Percentiles rank a stretch among this genome's conserved stretches.
These are phyloP conservation scores for Meganola albula DNA, from an alignment of 2,888 invertebrate species.

Conservation along the genomic window DNA sequence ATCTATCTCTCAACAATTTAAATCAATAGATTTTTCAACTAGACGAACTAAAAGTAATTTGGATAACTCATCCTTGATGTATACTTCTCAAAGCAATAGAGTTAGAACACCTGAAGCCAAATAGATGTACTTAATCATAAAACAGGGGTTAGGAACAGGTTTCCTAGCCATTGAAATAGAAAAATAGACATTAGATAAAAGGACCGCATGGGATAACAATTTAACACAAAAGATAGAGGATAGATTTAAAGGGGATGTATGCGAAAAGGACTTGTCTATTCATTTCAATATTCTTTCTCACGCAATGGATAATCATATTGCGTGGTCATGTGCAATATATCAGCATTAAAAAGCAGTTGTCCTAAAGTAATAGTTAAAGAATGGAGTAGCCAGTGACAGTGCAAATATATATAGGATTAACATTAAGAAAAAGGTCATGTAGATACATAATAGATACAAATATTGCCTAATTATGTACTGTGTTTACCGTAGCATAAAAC, in stretches of 20 bases:
- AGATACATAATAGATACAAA: no score
- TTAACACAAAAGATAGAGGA: conserved; percentile 36
- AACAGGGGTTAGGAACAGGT: conserved; percentile 57
- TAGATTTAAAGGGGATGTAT: conserved; percentile 40
- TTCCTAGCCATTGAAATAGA: conserved; percentile 50
- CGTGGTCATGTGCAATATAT: conserved; percentile 25
- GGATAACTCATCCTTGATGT: conserved; percentile 23
- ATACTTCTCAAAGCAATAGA: conserved; percentile 25
- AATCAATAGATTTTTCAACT: no score
- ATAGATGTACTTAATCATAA: conserved; percentile 27
- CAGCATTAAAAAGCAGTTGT: no score
- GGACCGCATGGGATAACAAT: conserved; percentile 37
- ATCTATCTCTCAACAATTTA: conserved; percentile 11
- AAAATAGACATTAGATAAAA: conserved; percentile 53
- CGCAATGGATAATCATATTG: conserved; percentile 38
- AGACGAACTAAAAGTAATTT: no score
- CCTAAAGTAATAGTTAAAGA: no score
- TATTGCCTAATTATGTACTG: no score
- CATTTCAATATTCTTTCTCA: conserved; percentile 49
- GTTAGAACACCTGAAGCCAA: conserved; percentile 39
- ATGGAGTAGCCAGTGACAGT: no score
- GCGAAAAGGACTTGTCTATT: conserved; percentile 46
- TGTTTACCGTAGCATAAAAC: no score
- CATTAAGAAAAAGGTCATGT: no score
- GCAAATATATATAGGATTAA: no score